Evolutionary conservation across 2,113 vertebrate species (phyloP).

Genomic region (Chelonoidis abingdonii): DNA sequence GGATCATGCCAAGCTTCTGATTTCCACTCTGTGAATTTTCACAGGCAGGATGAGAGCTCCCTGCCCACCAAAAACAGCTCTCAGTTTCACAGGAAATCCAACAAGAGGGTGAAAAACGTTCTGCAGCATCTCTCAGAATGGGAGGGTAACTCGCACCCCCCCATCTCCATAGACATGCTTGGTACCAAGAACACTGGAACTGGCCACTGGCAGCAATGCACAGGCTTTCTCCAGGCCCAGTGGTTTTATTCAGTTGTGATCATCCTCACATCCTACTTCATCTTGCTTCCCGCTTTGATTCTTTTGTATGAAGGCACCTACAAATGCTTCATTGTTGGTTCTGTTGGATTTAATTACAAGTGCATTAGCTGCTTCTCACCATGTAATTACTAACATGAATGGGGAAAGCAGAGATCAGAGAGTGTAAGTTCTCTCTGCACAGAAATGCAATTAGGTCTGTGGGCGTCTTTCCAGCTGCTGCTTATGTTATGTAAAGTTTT

Average conservation of each 20-base stretch:
- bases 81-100: not conserved
- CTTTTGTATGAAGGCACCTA: conserved; percentile 25
- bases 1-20: conserved; percentile 22
- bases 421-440: conserved; percentile 62
- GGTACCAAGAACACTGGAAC: accelerated
- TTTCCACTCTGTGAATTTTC: conserved; percentile 48
- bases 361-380: conserved; percentile 70
- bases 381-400: conserved; percentile 80
- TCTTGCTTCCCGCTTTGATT: conserved; percentile 29
- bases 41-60: not conserved
- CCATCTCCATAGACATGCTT: accelerated
- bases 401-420: conserved; percentile 73
- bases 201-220: not conserved
- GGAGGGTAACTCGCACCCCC: no score
- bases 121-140: not conserved
- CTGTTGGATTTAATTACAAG: conserved; percentile 80
- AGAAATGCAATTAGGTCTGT: conserved; percentile 78
- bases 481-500: conserved; percentile 78
- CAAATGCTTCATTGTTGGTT: conserved; percentile 76
- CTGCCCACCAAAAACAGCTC: not conserved
- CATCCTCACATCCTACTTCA: not conserved
- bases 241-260: accelerated
- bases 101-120: accelerated
- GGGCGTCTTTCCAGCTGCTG: conserved; percentile 77
- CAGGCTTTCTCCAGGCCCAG: not conserved